These are phyloP conservation scores for Torymus auratus DNA, from an alignment of 2,888 invertebrate species.

Conservation along the genomic window DNA sequence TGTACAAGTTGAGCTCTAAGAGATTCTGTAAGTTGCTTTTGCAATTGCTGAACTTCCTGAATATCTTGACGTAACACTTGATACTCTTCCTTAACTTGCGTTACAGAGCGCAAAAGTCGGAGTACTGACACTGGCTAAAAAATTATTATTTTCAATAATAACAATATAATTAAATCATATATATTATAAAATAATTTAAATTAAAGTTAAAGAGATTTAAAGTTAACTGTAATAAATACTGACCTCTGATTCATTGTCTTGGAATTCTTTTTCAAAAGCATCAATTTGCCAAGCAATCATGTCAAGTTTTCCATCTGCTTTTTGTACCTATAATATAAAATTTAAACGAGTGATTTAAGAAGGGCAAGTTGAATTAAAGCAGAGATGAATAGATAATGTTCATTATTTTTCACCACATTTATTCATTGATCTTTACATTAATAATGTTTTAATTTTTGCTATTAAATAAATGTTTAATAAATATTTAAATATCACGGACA, in stretches of 20 bases:
- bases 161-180: slow-evolving; percentile 6
- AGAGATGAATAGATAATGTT: not conserved
- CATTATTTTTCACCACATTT: not conserved
- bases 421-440: not conserved
- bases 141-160: slow-evolving; percentile 18
- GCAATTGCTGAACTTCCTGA: slow-evolving; percentile 87
- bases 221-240: not conserved
- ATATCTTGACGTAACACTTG: slow-evolving; percentile 87
- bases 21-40: slow-evolving; percentile 87
- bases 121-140: slow-evolving; percentile 80
- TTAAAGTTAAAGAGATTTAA: not conserved
- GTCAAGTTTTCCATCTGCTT: slow-evolving; percentile 85
- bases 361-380: not conserved
- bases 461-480: no score
- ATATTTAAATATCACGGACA: no score
- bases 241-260: slow-evolving; percentile 78
- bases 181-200: slow-evolving; percentile 1
- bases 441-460: no score
- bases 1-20: slow-evolving; percentile 84
- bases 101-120: slow-evolving; percentile 86
- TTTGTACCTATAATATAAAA: slow-evolving; percentile 80
- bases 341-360: slow-evolving; percentile 4
- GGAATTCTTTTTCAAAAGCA: slow-evolving; percentile 83
- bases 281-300: slow-evolving; percentile 86
- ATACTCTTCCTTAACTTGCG: slow-evolving; percentile 86